Evolutionary conservation across 2,888 invertebrate genomes (phyloP), one percentile per base, ranked within the genome.

Genomic region (Tridacna gigas): DNA sequence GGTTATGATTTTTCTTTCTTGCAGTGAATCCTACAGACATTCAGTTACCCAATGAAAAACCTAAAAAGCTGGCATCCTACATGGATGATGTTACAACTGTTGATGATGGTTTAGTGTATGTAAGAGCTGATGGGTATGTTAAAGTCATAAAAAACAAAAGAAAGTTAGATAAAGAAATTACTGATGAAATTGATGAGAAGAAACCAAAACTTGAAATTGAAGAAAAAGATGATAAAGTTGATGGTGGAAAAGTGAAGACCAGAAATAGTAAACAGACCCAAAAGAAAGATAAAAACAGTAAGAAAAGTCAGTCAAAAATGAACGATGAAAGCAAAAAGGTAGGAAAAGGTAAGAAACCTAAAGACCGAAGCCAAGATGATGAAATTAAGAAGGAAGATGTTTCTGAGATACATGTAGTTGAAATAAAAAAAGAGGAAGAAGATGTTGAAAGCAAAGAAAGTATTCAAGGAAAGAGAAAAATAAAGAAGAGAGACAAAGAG

Each of bases 61-160:
- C 18, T 22, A 37, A 51, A 18, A 22, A 73, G 20, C 0, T 77
- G 9, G 61, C 51, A 15, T 28, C 45, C 5, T 66, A 25, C 47
- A 84, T 88, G 28, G 93, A 92, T 74, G 93, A 93, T 13, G 87
- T 93, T n/a, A 90, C 92, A 18, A 93, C 93, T 25, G 86, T 93
- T 0, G 78, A 86, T 65, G 83, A 88, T 56, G 93, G 89, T 22
- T 88, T 90, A 78, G 93, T 94, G n/a, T 84, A 86, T 78, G 91
- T 93, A 12, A 83, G 80, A 69, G 84, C 87, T 11, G 78, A 80
- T 66, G 92, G 92, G n/a, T 61, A 80, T 22, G 86, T 91, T 11
- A 61, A 79, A 22, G 65, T 91, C 15, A 69, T 84, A 13, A 51
- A 73, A 56, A 61, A 79, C 48, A 69, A 69, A 47, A 47, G 71